Conservation (phyloP, 1,140 invertebrate genomes). For the Pentalonia nigronervosa region DNA sequence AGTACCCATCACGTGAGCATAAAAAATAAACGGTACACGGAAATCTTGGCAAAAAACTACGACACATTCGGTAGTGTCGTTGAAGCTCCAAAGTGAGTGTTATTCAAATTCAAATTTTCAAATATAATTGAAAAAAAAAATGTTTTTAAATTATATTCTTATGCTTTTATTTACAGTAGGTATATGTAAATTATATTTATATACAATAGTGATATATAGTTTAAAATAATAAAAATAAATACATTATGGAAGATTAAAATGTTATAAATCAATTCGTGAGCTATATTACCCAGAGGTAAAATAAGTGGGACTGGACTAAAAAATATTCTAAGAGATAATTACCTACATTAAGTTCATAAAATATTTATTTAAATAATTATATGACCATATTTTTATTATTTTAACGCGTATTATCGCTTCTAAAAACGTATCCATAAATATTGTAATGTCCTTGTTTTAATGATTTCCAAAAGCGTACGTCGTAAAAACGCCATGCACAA, state of each 20-base stretch:
- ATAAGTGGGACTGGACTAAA: no score
- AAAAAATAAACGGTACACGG: conserved; percentile 63
- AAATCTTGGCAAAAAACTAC: background rate
- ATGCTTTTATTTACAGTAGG: background rate
- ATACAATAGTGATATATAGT: background rate
- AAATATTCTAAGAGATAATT: no score
- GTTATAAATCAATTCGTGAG: no score
- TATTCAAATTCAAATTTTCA: background rate
- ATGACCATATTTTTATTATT: background rate
- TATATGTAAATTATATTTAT: no score
- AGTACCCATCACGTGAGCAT: conserved; percentile 70
- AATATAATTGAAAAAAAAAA: no score
- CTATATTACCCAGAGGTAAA: no score
- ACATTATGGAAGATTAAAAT: no score
- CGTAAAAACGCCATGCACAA: background rate
- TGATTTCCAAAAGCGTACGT: background rate
- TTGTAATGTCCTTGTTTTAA: background rate
- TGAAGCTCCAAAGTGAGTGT: conserved; percentile 1
- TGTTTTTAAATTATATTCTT: no score
- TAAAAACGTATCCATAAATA: background rate
- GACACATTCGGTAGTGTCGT: background rate
- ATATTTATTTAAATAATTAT: background rate
- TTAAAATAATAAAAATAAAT: no score
- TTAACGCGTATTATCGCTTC: background rate
- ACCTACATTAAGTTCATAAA: background rate